Conservation (phyloP, 2,113 vertebrate genomes). For the Thamnophis sirtalis region DNA sequence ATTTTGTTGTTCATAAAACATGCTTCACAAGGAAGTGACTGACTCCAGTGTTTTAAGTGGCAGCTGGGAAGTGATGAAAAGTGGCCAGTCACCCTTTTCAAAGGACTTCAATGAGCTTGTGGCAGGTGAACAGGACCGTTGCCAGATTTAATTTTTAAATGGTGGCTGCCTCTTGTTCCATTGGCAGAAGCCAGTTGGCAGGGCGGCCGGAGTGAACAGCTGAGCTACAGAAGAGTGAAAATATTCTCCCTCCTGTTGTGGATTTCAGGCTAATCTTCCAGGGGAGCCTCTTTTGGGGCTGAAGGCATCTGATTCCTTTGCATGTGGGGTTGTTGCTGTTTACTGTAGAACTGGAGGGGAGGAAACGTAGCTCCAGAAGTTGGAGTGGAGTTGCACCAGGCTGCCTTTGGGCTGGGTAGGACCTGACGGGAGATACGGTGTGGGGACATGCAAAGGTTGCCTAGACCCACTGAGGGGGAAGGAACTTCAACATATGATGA, state of each 20-base stretch:
- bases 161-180: not conserved
- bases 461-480: slow-evolving; percentile 54
- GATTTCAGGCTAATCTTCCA: not conserved
- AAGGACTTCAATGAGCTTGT: not conserved
- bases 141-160: not conserved
- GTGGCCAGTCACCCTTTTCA: not conserved
- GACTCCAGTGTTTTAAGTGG: not conserved
- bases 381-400: slow-evolving; percentile 48
- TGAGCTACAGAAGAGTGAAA: not conserved
- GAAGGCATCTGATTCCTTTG: not conserved
- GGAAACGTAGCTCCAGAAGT: slow-evolving; percentile 51
- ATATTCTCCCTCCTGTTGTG: not conserved
- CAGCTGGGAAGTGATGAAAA: not conserved
- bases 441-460: slow-evolving; percentile 59
- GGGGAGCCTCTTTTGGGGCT: not conserved
- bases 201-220: not conserved
- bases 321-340: not conserved
- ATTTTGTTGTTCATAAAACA: not conserved
- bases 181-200: not conserved
- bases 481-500: slow-evolving; percentile 46
- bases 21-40: not conserved
- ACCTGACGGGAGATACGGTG: slow-evolving; percentile 32
- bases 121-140: not conserved
- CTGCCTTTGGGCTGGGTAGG: slow-evolving; percentile 46
- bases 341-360: not conserved